Conservation (phyloP, 1,140 invertebrate species). For the Scaptomyza montana region DNA sequence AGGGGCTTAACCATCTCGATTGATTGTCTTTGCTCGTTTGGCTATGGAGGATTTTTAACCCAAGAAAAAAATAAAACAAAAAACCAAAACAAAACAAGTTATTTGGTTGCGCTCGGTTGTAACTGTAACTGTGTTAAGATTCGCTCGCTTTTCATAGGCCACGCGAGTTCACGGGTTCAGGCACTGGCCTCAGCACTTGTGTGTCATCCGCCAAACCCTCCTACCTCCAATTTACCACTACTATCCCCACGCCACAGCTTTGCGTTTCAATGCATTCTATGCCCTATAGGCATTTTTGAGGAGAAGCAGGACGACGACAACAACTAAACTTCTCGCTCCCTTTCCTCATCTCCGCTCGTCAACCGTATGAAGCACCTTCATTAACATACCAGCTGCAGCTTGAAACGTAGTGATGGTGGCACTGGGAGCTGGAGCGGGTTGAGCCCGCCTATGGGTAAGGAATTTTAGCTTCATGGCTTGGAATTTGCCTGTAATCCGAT, state of each 20-base stretch:
- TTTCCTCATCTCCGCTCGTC: background rate
- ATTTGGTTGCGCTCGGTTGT: background rate
- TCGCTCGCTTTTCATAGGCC: constrained; percentile 60
- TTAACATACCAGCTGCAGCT: constrained; percentile 76
- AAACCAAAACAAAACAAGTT: background rate
- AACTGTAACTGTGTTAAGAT: constrained; percentile 70
- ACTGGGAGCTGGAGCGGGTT: background rate
- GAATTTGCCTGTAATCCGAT: constrained; percentile 80
- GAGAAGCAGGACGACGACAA: constrained; percentile 48
- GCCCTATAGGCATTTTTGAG: constrained; percentile 57
- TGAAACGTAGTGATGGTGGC: background rate
- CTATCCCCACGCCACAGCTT: constrained; percentile 16
- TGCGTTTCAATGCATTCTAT: constrained; percentile 64
- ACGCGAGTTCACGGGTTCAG: constrained; percentile 74
- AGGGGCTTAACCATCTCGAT: constrained; percentile 36
- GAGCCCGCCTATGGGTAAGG: constrained; percentile 60
- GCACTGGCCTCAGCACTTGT: constrained; percentile 65
- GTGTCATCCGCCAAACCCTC: constrained; percentile 61
- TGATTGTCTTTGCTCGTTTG: constrained; percentile 66
- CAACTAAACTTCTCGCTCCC: background rate
- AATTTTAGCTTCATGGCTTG: constrained; percentile 77
- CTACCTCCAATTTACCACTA: background rate
- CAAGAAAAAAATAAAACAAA: background rate
- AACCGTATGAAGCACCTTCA: constrained; percentile 70
- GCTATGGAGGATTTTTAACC: background rate